Conservation (phyloP, 2,113 vertebrate species). For the Phalacrocorax pelagicus region DNA sequence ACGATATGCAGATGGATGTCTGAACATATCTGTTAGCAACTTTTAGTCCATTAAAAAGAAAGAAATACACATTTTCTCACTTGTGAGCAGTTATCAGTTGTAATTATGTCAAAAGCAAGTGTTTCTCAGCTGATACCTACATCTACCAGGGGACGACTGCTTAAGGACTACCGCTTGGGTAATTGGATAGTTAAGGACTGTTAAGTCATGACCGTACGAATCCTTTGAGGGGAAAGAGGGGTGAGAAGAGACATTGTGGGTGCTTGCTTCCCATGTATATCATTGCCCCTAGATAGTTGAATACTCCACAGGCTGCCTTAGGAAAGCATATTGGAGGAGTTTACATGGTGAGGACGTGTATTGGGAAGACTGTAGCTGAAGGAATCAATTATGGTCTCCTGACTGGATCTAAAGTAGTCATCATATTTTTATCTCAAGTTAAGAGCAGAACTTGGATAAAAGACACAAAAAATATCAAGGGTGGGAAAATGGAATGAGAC, state of each 20-base stretch:
- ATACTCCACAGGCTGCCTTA: not conserved
- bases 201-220: not conserved
- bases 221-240: not conserved
- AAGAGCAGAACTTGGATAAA: not conserved
- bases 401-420: not conserved
- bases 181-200: not conserved
- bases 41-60: not conserved
- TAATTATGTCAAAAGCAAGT: not conserved
- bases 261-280: not conserved
- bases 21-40: not conserved
- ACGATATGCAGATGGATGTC: rapidly evolving
- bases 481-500: not conserved
- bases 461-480: not conserved
- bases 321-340: not conserved
- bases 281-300: not conserved
- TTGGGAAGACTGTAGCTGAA: not conserved
- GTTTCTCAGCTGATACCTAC: not conserved
- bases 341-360: not conserved
- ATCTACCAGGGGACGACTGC: not conserved
- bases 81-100: not conserved
- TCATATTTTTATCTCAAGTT: not conserved
- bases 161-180: not conserved
- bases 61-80: not conserved
- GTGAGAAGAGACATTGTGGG: not conserved
- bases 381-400: not conserved